Conservation (phyloP, 92 coral and sea anemone genomes). For the Actinostola sp. region DNA sequence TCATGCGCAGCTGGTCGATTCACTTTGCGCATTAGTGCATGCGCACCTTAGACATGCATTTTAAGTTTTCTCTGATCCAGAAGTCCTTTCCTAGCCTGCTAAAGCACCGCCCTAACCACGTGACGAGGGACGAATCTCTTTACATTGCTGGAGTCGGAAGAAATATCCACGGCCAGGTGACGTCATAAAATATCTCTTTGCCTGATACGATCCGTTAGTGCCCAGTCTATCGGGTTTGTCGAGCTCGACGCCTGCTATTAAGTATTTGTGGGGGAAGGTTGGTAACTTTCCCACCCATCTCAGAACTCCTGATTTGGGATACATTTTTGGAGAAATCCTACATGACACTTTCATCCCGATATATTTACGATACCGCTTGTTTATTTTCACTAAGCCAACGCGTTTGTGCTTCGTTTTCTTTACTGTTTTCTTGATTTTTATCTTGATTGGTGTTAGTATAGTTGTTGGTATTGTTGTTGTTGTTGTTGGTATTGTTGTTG, state of each 20-base stretch:
- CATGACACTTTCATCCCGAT: conserved; percentile 80
- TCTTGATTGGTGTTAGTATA: not conserved
- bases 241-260: conserved; percentile 93
- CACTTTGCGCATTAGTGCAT: too few species aligned
- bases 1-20: too few species aligned
- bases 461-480: not conserved
- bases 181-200: conserved; percentile 82
- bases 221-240: conserved; percentile 81
- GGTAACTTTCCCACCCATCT: conserved; percentile 93
- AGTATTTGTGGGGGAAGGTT: conserved; percentile 69
- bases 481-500: conserved; percentile 3
- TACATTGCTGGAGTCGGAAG: conserved; percentile 85
- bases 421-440: not conserved
- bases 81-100: not conserved
- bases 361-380: conserved; percentile 63
- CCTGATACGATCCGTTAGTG: conserved; percentile 94
- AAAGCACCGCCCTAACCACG: conserved; percentile 5
- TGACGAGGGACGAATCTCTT: conserved; percentile 21
- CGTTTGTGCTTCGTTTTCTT: conserved; percentile 16
- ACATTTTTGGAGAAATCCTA: conserved; percentile 67
- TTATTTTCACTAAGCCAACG: conserved; percentile 19
- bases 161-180: conserved; percentile 91
- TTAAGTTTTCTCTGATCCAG: too few species aligned
- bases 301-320: conserved; percentile 59
- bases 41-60: too few species aligned